Evolutionary conservation across 1,140 invertebrate species (phyloP).

Genomic region (Zaprionus lachaisei): DNA sequence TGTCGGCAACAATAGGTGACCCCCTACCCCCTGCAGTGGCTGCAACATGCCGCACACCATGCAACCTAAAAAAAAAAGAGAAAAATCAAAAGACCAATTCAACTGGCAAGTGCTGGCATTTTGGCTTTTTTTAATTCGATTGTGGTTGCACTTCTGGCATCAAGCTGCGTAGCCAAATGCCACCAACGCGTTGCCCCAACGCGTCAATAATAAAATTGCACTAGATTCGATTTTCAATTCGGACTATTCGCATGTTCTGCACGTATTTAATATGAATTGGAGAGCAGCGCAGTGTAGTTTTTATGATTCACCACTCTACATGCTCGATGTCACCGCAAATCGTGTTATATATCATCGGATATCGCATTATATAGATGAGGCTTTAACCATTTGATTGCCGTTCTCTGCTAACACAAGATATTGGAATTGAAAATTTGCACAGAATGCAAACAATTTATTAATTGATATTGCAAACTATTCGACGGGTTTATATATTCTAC

Average conservation of each 20-base stretch:
- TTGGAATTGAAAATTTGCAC: conserved; percentile 7
- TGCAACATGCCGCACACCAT: background rate
- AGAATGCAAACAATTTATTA: background rate
- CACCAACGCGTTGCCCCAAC: conserved; percentile 1
- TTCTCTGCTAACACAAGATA: background rate
- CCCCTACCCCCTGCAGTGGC: background rate
- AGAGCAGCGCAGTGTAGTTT: conserved; percentile 14
- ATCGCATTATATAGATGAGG: conserved; percentile 3
- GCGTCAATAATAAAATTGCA: conserved; percentile 44
- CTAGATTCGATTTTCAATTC: conserved; percentile 22
- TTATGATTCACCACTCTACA: conserved; percentile 25
- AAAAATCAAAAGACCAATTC: conserved; percentile 21
- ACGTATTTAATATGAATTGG: conserved; percentile 49
- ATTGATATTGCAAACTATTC: conserved; percentile 13
- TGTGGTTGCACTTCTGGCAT: conserved; percentile 17
- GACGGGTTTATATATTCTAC: background rate
- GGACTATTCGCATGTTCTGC: conserved; percentile 40
- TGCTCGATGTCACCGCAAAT: conserved; percentile 45
- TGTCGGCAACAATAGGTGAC: conserved; percentile 23
- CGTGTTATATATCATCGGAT: conserved; percentile 13
- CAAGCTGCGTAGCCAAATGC: conserved; percentile 24
- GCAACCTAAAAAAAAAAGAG: background rate
- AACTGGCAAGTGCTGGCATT: conserved; percentile 24
- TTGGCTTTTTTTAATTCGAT: conserved; percentile 14
- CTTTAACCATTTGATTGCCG: background rate